Base-by-base conservation (phyloP, 2,797 vertebrate genomes). In the Microchirus variegatus region DNA sequence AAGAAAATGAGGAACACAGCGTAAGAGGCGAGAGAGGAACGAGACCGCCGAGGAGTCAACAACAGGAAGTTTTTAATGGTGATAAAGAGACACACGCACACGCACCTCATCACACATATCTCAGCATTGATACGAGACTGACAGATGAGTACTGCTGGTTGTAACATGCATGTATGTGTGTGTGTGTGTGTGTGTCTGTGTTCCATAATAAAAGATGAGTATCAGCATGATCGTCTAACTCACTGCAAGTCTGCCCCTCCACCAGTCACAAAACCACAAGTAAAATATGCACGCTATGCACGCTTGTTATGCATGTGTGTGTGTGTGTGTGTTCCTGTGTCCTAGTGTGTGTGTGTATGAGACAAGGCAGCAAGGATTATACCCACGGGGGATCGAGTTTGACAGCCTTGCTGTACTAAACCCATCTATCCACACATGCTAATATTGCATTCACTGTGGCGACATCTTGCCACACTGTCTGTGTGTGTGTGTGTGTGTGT, bases 361-460 rank as follows among this genome's bases (percentile, higher is more conserved):
- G 60, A 56, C 31, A 35, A 70, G 70, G 67, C 75, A 37, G 61
- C 77, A 43, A 70, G 84, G 81, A 88, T 88, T 79, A 87, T 68
- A 73, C 80, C 80, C 78, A 79, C 64, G 73, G 75, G 75, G 82
- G 83, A 87, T 88, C 87, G 87, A 85, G 88, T 92, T 86, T 91
- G 91, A 92, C 89, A 92, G 85, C 83, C 78, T 82, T 56, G 77
- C 87, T 85, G 85, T 77, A 90, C 84, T 87, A 88, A 84, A 91
- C 81, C 79, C 88, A 88, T 91, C 90, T 59, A 81, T 91, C 90
- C 82, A 88, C 89, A 91, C 89, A 83, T 88, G 74, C 84, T 91
- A 90, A 92, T 92, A 90, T 81, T 66, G 70, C 71, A 78, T 84
- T 81, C 79, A 77, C 67, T 58, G 74, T 67, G 68, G 81, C 14